A percentile compares a stretch with the other conserved stretches of the same genome.
Conservation (phyloP, 2,113 vertebrate species). For the Coturnix japonica region DNA sequence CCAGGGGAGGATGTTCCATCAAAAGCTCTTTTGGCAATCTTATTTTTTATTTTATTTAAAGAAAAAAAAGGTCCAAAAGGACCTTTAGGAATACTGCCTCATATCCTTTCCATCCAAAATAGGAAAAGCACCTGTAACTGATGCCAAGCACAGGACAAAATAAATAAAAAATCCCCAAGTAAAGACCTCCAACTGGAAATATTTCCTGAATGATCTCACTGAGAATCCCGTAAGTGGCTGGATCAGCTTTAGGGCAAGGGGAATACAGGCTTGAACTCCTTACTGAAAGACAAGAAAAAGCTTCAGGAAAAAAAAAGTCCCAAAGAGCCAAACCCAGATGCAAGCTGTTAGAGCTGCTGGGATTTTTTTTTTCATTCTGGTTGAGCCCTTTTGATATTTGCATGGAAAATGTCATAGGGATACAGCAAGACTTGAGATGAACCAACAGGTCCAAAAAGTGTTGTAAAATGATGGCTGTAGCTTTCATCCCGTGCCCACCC, state of each 20-base stretch:
- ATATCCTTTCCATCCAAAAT: constrained; percentile 62
- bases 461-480: background rate
- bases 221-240: constrained; percentile 60
- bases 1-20: constrained; percentile 51
- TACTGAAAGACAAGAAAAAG: constrained; percentile 13
- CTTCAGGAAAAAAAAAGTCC: constrained; percentile 3
- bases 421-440: background rate
- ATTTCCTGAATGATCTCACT: constrained; percentile 36
- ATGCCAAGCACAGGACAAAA: constrained; percentile 63
- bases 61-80: background rate
- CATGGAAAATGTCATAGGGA: background rate
- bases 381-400: background rate
- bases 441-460: background rate
- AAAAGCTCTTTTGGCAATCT: constrained; percentile 50
- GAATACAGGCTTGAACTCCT: background rate
- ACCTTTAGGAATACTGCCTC: constrained; percentile 64
- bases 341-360: background rate
- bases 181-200: constrained; percentile 49
- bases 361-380: background rate
- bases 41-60: background rate
- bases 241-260: constrained; percentile 18
- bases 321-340: background rate
- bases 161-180: constrained; percentile 29
- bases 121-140: constrained; percentile 66
- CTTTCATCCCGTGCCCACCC: background rate